A percentile compares a stretch with the other conserved stretches of the same genome.
Evolutionary conservation across 2,113 vertebrate species (phyloP).

Genomic region (Theristicus caerulescens): DNA sequence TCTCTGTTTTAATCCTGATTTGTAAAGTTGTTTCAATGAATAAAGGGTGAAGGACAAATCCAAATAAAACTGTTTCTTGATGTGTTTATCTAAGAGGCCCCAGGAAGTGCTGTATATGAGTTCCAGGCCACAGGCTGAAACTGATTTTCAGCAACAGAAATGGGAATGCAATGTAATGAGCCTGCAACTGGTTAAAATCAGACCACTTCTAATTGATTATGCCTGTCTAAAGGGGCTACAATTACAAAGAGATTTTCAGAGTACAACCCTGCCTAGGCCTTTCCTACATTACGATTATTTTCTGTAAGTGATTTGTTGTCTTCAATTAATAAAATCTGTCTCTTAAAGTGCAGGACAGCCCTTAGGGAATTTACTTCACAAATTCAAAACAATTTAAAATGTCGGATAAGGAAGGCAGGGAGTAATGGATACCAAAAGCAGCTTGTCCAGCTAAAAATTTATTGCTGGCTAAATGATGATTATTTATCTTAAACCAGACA

Average conservation of each 20-base stretch:
- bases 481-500: conserved; percentile 19
- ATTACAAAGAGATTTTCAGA: conserved; percentile 71
- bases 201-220: conserved; percentile 74
- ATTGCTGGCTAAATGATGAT: neutral
- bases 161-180: conserved; percentile 70
- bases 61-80: conserved; percentile 70
- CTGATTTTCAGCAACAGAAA: conserved; percentile 75
- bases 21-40: conserved; percentile 62
- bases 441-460: conserved; percentile 9
- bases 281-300: conserved; percentile 57
- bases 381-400: conserved; percentile 63
- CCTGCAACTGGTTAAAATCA: conserved; percentile 78
- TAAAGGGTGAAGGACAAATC: conserved; percentile 61
- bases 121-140: conserved; percentile 74
- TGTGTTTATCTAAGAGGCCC: conserved; percentile 73
- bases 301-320: conserved; percentile 74
- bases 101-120: conserved; percentile 71
- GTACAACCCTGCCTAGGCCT: conserved; percentile 46
- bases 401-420: neutral
- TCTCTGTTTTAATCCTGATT: conserved; percentile 58
- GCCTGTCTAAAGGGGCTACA: conserved; percentile 63
- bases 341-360: conserved; percentile 59
- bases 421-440: conserved; percentile 21
- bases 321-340: conserved; percentile 72
- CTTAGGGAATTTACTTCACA: conserved; percentile 62